These are phyloP conservation scores for Bucco capensis DNA, from an alignment of 2,113 vertebrate genomes.

Conservation along the genomic window DNA sequence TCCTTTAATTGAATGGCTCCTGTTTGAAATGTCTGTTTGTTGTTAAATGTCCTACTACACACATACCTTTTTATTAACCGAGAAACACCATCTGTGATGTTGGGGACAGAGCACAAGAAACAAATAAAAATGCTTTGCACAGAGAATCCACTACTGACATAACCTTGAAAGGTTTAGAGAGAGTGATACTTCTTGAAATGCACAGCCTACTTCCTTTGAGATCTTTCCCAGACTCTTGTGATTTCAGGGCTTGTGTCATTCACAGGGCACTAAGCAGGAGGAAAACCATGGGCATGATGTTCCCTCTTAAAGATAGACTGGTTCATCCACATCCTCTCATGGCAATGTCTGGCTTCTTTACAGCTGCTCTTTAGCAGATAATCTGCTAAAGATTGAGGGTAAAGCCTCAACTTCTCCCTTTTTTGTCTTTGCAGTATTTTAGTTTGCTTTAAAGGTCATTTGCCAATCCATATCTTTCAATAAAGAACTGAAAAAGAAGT, in stretches of 20 bases:
- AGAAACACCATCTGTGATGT: neutral
- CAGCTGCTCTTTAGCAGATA: neutral
- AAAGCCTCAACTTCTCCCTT: neutral
- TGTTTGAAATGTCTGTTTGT: neutral
- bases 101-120: neutral
- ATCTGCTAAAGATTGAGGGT: no score
- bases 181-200: neutral
- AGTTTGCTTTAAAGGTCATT: neutral
- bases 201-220: neutral
- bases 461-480: no score
- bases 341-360: neutral
- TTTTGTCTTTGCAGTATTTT: neutral
- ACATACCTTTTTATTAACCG: neutral
- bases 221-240: neutral
- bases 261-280: neutral
- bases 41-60: neutral
- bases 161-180: neutral
- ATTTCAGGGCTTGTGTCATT: neutral
- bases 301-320: neutral
- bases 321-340: neutral
- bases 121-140: neutral
- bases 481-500: neutral
- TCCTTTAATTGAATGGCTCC: neutral
- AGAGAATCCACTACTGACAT: neutral
- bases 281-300: rapidly evolving